Evolutionary conservation across 92 coral and sea anemone species (phyloP).

Genomic region (Metridium senile): DNA sequence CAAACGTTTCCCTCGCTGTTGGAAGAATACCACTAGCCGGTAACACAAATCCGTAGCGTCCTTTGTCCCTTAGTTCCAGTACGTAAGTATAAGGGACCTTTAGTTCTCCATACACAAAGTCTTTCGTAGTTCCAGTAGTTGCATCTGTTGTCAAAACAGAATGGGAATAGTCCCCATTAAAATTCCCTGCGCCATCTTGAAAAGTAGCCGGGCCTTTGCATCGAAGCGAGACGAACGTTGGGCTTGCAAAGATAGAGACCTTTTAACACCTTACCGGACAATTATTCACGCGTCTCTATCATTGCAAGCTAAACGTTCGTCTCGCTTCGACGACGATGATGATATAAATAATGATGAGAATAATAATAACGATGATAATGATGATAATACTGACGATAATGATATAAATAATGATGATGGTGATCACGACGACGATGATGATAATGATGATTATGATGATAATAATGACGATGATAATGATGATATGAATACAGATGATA

Average conservation of each 20-base stretch:
- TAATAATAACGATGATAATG: neutral
- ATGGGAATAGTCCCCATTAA: too few species aligned
- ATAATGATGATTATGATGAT: neutral
- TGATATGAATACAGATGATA: neutral
- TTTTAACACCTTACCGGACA: too few species aligned
- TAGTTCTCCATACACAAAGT: conserved; percentile 66
- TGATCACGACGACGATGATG: neutral
- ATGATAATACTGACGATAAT: neutral
- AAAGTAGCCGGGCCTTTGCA: too few species aligned
- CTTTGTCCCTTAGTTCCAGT: conserved; percentile 75
- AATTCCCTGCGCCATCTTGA: too few species aligned
- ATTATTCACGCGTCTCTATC: too few species aligned
- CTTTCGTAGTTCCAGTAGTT: conserved; percentile 75
- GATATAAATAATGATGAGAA: neutral
- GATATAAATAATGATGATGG: neutral
- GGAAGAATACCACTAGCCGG: conserved; percentile 51
- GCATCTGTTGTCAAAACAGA: too few species aligned
- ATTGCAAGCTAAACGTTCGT: too few species aligned
- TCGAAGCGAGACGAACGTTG: too few species aligned
- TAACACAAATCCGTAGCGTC: conserved; percentile 65
- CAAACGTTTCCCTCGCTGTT: conserved; percentile 69
- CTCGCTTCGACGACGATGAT: neutral
- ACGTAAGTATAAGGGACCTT: conserved; percentile 69
- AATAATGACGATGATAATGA: neutral
- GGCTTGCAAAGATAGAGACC: too few species aligned